These are phyloP conservation scores for Plumapathes pennacea DNA, from an alignment of 92 coral and sea anemone genomes.

Conservation along the genomic window DNA sequence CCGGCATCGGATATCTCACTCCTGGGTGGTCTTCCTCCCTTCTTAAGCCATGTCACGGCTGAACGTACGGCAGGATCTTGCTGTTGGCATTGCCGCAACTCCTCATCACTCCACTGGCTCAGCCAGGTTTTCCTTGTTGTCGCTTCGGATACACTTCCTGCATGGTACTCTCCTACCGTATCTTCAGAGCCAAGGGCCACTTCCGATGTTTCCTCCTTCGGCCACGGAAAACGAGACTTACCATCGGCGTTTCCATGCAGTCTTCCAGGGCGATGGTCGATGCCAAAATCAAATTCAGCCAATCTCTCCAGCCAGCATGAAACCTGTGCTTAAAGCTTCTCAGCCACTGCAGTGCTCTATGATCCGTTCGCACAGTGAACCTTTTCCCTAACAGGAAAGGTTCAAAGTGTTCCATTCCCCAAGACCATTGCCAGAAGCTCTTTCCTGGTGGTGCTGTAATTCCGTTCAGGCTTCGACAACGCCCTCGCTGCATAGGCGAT, in stretches of 20 bases:
- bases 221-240: conserved; percentile 13
- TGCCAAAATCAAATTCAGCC: conserved; percentile 15
- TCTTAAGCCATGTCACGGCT: conserved; percentile 26
- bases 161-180: too few relatives aligned
- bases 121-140: not conserved
- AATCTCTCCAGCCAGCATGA: conserved; percentile 10
- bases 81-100: conserved; percentile 9
- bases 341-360: conserved; percentile 26
- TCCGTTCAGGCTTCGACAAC: conserved; percentile 25
- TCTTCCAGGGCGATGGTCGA: conserved; percentile 20
- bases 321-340: conserved; percentile 29
- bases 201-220: conserved; percentile 4
- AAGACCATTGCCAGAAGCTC: conserved; percentile 25
- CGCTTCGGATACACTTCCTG: too few relatives aligned
- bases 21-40: conserved; percentile 11
- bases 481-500: conserved; percentile 36
- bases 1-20: conserved; percentile 30
- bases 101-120: conserved; percentile 20
- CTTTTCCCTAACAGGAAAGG: conserved; percentile 7
- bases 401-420: conserved; percentile 9
- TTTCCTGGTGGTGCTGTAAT: conserved; percentile 22
- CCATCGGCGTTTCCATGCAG: conserved; percentile 21
- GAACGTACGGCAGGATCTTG: conserved; percentile 2
- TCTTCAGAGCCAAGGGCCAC: too few relatives aligned
- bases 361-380: conserved; percentile 26